Base-by-base conservation (phyloP, 2,113 vertebrate genomes). In the Vombatus ursinus region DNA sequence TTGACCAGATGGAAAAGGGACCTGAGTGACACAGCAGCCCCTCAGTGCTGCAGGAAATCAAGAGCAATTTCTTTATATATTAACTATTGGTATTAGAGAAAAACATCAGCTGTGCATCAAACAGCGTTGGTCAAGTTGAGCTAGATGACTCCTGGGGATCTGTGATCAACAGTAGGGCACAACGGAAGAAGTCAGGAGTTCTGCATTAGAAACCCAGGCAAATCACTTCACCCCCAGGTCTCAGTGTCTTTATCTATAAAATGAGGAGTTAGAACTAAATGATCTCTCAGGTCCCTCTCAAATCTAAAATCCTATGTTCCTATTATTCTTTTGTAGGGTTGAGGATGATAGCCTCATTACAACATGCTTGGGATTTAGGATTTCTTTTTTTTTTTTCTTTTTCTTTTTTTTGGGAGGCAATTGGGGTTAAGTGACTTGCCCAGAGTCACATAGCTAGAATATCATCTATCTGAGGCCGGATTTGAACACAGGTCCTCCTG, bases 1-100 rank as follows among this genome's bases (percentile, higher is more conserved):
- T 12, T 96, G 89, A 89, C 31, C 92, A 94, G 90, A 96, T 90
- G 28, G 49, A 91, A 14, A 53, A 52, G 49, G 93, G 50, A 11
- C 9, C 68, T 93, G 31, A 0, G 92, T 37, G 91, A 89, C 25
- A 49, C 50, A 50, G 57, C 12, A 68, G 50, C 49, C 52, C 91
- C 68, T 9, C 16, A 44, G 9, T 94, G 52, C 57, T 77, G 90
- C 50, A n/a, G 47, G 50, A 44, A 22, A 5, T 37, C 24, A 93
- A 16, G 48, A 95, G 92, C 44, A 90, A 94, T 54, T 53, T 26
- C 44, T 91, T 92, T 91, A 91, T 31, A 52, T 1, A 2, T n/a
- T 49, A 93, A 77, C 68, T 28, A 1, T 14, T 44, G 25, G 24
- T 50, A 90, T 28, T 49, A 48, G 53, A 95, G 52, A 77, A 96